Evolutionary conservation across 53 echinoderm and acorn worm genomes (phyloP).

Genomic region (Mesocentrotus franciscanus): DNA sequence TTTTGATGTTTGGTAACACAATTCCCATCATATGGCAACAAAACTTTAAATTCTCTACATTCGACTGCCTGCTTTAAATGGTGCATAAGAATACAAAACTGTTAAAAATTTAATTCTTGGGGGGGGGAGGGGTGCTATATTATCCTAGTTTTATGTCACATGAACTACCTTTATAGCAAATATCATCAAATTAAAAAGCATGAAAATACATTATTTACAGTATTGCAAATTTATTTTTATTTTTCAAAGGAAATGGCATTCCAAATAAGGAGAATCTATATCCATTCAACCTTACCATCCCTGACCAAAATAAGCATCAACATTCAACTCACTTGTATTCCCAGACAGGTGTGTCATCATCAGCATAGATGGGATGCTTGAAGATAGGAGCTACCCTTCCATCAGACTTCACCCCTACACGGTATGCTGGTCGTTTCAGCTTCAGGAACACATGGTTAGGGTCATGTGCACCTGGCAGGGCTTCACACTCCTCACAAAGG

Average conservation of each 20-base stretch:
- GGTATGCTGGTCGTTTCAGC: slow-evolving; percentile 78
- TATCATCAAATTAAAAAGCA: background rate
- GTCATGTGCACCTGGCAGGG: slow-evolving; percentile 72
- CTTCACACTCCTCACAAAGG: slow-evolving; percentile 90
- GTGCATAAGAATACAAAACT: background rate
- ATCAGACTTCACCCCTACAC: slow-evolving; percentile 71
- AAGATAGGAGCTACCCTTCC: slow-evolving; percentile 77
- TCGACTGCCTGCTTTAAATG: background rate
- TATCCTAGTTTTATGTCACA: too few species aligned
- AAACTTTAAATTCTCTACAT: background rate
- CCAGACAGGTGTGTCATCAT: slow-evolving; percentile 72
- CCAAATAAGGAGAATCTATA: too few species aligned
- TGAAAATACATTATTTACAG: too few species aligned
- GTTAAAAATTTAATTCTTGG: background rate
- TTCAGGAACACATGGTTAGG: slow-evolving; percentile 93
- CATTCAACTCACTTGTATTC: slow-evolving; percentile 68
- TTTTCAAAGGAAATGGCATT: too few species aligned
- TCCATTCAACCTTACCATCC: background rate
- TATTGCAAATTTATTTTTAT: too few species aligned
- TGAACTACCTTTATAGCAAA: too few species aligned
- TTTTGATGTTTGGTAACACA: too few species aligned
- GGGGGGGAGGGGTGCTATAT: background rate
- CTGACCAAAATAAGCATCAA: background rate
- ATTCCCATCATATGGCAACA: background rate
- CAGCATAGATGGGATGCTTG: slow-evolving; percentile 79